These are phyloP conservation scores for Eospalax fontanierii DNA, from an alignment of 2,797 vertebrate species.

Conservation along the genomic window DNA sequence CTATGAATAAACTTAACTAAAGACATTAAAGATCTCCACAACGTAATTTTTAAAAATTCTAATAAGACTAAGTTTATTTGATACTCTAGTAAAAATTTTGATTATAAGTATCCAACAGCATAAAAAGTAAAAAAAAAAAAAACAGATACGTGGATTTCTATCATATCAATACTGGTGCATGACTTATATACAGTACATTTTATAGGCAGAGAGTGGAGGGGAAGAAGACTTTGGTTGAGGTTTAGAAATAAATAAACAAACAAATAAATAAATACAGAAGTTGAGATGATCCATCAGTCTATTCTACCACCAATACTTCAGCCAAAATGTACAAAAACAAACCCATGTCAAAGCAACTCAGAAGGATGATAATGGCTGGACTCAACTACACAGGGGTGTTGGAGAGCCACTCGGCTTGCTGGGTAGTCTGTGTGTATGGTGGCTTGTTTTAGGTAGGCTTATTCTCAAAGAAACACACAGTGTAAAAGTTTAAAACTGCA, in stretches of 20 bases:
- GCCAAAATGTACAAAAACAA: conserved; percentile 87
- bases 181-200: conserved; percentile 95
- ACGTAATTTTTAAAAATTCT: too few species aligned
- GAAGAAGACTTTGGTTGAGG: conserved; percentile 88
- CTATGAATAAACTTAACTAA: too few species aligned
- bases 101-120: conserved; percentile 93
- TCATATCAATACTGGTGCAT: conserved; percentile 97
- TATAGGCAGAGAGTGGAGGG: conserved; percentile 90
- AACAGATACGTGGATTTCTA: conserved; percentile 94
- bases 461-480: conserved; percentile 67
- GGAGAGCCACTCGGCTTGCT: conserved; percentile 45
- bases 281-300: conserved; percentile 90
- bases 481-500: conserved; percentile 77
- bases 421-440: conserved; percentile 11
- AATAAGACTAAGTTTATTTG: conserved; percentile 92
- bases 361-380: conserved; percentile 69
- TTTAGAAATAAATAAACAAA: conserved; percentile 92
- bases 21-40: too few species aligned
- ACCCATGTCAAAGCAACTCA: conserved; percentile 82
- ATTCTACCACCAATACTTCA: conserved; percentile 89
- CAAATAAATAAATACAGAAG: conserved; percentile 93
- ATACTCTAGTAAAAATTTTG: conserved; percentile 90
- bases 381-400: conserved; percentile 68
- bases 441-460: conserved; percentile 28
- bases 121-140: conserved; percentile 99